Evolutionary conservation across 1,140 invertebrate genomes (phyloP).

Genomic region (Protaetia brevitarsis): DNA sequence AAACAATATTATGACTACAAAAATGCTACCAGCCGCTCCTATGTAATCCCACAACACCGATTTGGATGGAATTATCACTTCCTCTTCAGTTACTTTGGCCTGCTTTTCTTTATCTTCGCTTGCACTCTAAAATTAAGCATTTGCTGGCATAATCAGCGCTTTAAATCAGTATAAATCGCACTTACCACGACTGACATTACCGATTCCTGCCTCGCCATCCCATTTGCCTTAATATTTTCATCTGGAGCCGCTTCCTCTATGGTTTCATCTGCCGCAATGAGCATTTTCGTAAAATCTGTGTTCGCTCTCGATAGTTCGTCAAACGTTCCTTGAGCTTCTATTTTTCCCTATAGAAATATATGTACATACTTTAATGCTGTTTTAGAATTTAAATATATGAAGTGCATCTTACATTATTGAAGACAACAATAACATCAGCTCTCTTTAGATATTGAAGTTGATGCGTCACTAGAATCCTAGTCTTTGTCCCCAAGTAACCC

Average conservation of each 20-base stretch:
- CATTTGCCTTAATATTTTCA: neutral
- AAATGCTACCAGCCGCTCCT: neutral
- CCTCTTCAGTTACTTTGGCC: neutral
- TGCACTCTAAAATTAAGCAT: too few species aligned
- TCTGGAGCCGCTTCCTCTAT: slow-evolving; percentile 36
- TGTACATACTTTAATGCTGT: neutral
- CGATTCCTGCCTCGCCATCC: neutral
- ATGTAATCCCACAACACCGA: neutral
- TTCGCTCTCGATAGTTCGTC: slow-evolving; percentile 53
- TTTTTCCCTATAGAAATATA: slow-evolving; percentile 50
- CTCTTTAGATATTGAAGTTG: slow-evolving; percentile 74
- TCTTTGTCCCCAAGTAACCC: slow-evolving; percentile 49
- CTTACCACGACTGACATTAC: neutral
- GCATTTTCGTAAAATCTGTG: slow-evolving; percentile 54
- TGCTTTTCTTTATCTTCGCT: neutral
- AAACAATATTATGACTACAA: neutral
- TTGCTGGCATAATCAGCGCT: too few species aligned
- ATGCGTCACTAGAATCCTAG: slow-evolving; percentile 75
- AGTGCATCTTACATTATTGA: slow-evolving; percentile 62
- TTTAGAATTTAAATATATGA: neutral
- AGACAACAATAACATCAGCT: slow-evolving; percentile 72
- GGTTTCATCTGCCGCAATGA: slow-evolving; percentile 47
- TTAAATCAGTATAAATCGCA: neutral
- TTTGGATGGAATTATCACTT: neutral
- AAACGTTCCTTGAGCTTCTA: slow-evolving; percentile 58